These are phyloP conservation scores for Brienomyrus brachyistius DNA, from an alignment of 2,113 vertebrate genomes.

Conservation along the genomic window DNA sequence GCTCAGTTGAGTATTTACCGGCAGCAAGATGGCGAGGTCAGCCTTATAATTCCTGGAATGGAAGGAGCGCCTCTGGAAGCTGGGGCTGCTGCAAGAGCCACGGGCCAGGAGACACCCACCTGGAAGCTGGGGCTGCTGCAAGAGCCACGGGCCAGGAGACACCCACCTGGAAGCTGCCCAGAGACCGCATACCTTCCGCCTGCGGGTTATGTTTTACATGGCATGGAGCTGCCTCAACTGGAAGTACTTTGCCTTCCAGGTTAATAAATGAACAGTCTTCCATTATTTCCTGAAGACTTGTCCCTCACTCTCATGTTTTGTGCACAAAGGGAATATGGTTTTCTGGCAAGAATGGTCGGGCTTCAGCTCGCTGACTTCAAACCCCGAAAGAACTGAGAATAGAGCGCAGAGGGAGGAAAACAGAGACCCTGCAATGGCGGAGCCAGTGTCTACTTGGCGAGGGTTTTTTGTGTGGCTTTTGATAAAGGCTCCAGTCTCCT, in stretches of 20 bases:
- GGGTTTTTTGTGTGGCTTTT: conserved; percentile 49
- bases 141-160: neutral
- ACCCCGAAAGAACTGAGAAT: conserved; percentile 39
- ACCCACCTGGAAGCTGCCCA: conserved; percentile 28
- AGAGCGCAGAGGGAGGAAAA: neutral
- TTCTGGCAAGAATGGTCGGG: neutral
- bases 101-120: neutral
- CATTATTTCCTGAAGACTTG: neutral
- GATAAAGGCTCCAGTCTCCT: conserved; percentile 55
- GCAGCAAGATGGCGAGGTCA: neutral
- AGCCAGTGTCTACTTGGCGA: conserved; percentile 47
- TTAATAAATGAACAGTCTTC: neutral
- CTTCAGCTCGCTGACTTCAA: conserved; percentile 30
- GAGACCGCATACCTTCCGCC: conserved; percentile 39
- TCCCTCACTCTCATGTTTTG: neutral
- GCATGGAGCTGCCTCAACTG: neutral
- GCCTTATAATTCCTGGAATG: neutral
- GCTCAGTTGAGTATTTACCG: neutral
- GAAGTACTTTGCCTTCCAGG: conserved; percentile 26
- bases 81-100: neutral
- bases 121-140: neutral
- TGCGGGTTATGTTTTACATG: conserved; percentile 10
- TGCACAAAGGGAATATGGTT: neutral
- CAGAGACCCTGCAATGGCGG: conserved; percentile 23
- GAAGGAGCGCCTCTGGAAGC: neutral